Evolutionary conservation across 2,888 invertebrate genomes (phyloP).

Genomic region (Erebia palarica): DNA sequence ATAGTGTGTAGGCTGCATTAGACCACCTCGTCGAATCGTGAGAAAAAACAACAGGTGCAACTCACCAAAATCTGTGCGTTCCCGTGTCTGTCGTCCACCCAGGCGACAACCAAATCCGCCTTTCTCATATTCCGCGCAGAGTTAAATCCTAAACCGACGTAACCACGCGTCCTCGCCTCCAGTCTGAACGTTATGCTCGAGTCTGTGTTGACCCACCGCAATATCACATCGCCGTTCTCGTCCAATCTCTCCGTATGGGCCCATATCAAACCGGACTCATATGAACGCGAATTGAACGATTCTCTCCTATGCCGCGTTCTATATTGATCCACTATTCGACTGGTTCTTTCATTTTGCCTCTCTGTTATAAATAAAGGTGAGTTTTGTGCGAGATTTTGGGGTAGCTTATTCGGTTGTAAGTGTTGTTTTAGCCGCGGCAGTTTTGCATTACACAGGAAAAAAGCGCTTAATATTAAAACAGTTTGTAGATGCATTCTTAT

Average conservation of each 20-base stretch:
- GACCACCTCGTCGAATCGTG: conserved; percentile 39
- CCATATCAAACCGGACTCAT: conserved; percentile 78
- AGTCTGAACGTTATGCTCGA: conserved; percentile 92
- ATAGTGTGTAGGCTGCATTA: not conserved
- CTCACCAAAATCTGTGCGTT: conserved; percentile 91
- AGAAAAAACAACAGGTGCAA: conserved; percentile 50
- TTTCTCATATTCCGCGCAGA: conserved; percentile 90
- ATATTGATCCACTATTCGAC: conserved; percentile 68
- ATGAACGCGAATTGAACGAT: conserved; percentile 73
- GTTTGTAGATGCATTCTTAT: conserved; percentile 68
- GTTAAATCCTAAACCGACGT: conserved; percentile 94
- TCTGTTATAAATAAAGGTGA: conserved; percentile 60
- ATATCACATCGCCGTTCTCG: conserved; percentile 77
- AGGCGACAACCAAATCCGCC: conserved; percentile 94
- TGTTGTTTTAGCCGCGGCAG: conserved; percentile 62
- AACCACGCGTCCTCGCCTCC: conserved; percentile 92
- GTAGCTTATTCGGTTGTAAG: conserved; percentile 61
- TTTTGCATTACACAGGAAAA: conserved; percentile 73
- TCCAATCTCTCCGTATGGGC: conserved; percentile 82
- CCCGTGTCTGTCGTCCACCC: conserved; percentile 88
- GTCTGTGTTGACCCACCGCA: conserved; percentile 89
- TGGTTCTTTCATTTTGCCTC: conserved; percentile 66
- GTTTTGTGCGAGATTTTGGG: conserved; percentile 60
- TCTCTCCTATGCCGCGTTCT: conserved; percentile 64
- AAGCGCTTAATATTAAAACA: conserved; percentile 63